Conservation (phyloP, 2,888 invertebrate species). For the Drosophila affinis region DNA sequence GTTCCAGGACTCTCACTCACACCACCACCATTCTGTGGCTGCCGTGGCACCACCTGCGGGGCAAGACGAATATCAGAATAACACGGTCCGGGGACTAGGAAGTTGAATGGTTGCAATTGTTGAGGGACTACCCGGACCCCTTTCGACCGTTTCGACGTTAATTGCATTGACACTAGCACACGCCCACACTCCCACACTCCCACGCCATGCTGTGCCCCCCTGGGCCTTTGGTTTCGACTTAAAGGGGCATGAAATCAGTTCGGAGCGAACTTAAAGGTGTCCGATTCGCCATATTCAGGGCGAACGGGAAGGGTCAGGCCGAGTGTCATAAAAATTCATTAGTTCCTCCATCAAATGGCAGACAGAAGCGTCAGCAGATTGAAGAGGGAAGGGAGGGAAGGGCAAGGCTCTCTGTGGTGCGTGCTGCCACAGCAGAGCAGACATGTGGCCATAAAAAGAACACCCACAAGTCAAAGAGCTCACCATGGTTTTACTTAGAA, state of each 20-base stretch:
- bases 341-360: conserved; percentile 59
- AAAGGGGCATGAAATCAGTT: conserved; percentile 10
- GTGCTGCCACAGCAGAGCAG: neutral
- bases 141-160: conserved; percentile 47
- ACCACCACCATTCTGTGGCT: neutral
- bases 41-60: neutral
- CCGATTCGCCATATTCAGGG: too few relatives aligned
- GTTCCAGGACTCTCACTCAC: conserved; percentile 9
- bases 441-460: conserved; percentile 29
- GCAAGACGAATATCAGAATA: neutral
- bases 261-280: conserved; percentile 21
- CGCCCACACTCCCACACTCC: conserved; percentile 1
- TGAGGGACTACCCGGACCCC: conserved; percentile 33
- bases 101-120: conserved; percentile 38
- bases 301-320: conserved; percentile 2
- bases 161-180: conserved; percentile 51
- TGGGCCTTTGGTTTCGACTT: neutral
- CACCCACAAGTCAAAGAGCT: conserved; percentile 38
- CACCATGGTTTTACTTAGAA: conserved; percentile 32
- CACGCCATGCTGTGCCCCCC: conserved; percentile 18
- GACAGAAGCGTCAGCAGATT: conserved; percentile 31
- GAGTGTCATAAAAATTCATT: conserved; percentile 74
- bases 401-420: conserved; percentile 4
- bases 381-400: neutral
- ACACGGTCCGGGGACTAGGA: neutral